phyloP scores from a whole-genome alignment of 2,888 invertebrate species.

The Pogonocherus hispidulus region DNA sequence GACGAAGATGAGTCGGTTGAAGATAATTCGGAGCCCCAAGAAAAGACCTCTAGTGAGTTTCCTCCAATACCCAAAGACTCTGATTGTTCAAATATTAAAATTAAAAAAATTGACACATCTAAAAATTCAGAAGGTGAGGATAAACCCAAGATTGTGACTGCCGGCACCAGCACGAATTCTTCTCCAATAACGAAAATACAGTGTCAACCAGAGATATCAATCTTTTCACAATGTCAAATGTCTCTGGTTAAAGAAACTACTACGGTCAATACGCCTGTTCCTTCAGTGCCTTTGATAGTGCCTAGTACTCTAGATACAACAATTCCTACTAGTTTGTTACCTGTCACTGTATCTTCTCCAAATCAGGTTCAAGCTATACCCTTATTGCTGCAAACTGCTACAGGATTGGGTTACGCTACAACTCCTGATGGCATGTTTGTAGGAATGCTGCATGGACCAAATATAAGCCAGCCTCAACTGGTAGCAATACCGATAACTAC shows the following conservation, averaged over 20 bases:
- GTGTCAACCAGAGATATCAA: not conserved
- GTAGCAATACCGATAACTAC: constrained; percentile 49
- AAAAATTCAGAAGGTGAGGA: not conserved
- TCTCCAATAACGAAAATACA: not conserved
- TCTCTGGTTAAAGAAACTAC: not conserved
- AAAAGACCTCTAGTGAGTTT: constrained; percentile 16
- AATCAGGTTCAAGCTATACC: constrained; percentile 48
- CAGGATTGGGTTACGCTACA: constrained; percentile 52
- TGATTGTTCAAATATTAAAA: not conserved
- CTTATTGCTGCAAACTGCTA: constrained; percentile 49
- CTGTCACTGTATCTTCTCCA: constrained; percentile 22
- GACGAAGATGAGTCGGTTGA: constrained; percentile 44
- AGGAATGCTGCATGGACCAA: constrained; percentile 50
- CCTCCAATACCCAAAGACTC: not conserved
- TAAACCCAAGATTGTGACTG: not conserved
- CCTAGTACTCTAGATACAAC: not conserved
- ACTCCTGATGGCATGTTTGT: constrained; percentile 54
- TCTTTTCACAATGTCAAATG: not conserved
- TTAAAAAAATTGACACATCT: not conserved
- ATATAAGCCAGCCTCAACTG: constrained; percentile 47
- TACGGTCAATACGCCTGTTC: not conserved
- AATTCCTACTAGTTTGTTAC: not conserved
- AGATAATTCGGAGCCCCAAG: constrained; percentile 39
- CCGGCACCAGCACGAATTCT: too few relatives aligned
- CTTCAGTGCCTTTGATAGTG: constrained; percentile 14